Base-by-base conservation (phyloP, 2,113 vertebrate genomes). In the Marmota flaviventris region DNA sequence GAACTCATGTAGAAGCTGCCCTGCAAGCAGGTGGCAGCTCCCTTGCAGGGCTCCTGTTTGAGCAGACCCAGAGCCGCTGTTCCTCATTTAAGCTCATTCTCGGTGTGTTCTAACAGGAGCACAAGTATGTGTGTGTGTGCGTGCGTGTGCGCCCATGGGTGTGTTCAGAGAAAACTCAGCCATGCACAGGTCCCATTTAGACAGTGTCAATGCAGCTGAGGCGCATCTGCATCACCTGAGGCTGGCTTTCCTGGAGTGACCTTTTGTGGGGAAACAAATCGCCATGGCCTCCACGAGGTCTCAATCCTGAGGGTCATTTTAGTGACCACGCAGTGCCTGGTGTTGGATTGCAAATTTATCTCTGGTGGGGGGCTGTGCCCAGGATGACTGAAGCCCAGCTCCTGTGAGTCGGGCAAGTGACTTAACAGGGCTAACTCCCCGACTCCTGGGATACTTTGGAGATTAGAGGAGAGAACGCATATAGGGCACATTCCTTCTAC, bases 11-110 rank as follows among this genome's bases (percentile, higher is more conserved):
- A 88, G 96, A 97, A 93, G 85, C 96, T 91, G 45, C 34, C 24
- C 63, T 18, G 45, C 2, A 53, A 97, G 85, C 96, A 97, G 97
- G 98, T 97, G 91, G 87, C 91, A 90, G 24, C 70, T 85, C 51
- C 95, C 97, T 97, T 96, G 96, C 92, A 39, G 84, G 56, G 82
- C 61, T 94, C 97, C 97, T 91, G 81, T 88, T 89, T n/a, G 1
- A 95, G 83, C 94, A 96, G 94, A 98, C 96, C 93, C 96, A 97
- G 84, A 89, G 96, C 95, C 98, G 91, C 70, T 72, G 65, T 95
- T 97, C 88, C 78, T 97, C 76, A 93, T 84, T 95, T 96, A 96
- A 82, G 56, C 25, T 25, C 92, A 88, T 97, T 94, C 92, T 77
- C 90, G 89, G 17, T 37, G 39, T 91, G 88, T 91, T 95, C 72